Conservation (phyloP, 2,113 vertebrate genomes). For the Irena cyanogastra region DNA sequence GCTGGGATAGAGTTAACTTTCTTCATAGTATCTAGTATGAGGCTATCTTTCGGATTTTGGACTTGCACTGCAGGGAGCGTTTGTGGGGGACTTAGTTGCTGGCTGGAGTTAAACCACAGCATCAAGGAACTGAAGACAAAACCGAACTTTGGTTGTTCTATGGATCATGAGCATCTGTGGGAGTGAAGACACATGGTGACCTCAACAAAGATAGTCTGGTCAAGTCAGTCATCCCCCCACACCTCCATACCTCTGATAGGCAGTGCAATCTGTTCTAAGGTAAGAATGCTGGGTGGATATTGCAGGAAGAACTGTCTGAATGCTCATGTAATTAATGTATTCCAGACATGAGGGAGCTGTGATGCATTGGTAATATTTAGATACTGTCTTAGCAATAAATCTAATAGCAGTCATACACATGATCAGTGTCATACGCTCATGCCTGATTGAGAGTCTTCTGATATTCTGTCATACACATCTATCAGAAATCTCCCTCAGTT, state of each 20-base stretch:
- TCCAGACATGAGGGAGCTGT: neutral
- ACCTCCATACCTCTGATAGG: neutral
- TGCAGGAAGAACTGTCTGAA: neutral
- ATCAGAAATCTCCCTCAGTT: neutral
- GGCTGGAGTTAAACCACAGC: neutral
- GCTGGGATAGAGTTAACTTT: neutral
- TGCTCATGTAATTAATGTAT: fast-evolving
- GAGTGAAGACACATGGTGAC: neutral
- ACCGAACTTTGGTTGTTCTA: neutral
- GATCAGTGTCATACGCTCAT: neutral
- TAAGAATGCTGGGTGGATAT: neutral
- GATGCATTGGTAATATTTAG: neutral
- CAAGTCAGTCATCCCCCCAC: neutral
- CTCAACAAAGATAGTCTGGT: fast-evolving
- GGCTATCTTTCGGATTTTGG: neutral
- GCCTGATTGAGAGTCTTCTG: neutral
- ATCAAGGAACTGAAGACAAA: neutral
- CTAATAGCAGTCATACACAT: fast-evolving
- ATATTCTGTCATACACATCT: neutral
- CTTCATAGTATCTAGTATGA: neutral
- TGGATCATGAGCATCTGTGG: neutral
- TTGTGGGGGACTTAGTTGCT: neutral
- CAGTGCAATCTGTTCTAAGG: neutral
- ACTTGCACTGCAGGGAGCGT: neutral
- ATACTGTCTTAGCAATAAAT: neutral